Conservation (phyloP, 2,113 vertebrate species). For the Myiopsitta monachus region DNA sequence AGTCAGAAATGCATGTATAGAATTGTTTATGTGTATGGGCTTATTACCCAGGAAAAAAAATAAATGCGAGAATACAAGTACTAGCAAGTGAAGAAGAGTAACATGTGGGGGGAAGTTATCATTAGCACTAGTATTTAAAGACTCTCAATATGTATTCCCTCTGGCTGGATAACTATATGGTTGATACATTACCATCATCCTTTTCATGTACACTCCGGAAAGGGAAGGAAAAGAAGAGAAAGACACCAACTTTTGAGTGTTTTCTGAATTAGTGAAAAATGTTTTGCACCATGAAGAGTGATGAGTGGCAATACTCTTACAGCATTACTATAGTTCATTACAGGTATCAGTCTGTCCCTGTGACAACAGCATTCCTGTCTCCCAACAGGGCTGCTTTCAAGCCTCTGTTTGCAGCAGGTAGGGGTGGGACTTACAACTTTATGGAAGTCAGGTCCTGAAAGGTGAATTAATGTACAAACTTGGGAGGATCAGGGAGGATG, state of each 20-base stretch:
- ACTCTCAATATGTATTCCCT: neutral
- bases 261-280: neutral
- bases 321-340: neutral
- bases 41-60: neutral
- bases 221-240: neutral
- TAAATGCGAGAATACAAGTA: neutral
- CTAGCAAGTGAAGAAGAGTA: neutral
- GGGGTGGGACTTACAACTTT: neutral
- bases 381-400: neutral
- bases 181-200: neutral
- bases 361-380: neutral
- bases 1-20: neutral
- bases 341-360: neutral
- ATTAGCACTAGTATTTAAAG: neutral
- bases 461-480: conserved; percentile 44
- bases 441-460: conserved; percentile 8
- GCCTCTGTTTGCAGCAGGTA: neutral
- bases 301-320: neutral
- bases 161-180: neutral
- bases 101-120: neutral
- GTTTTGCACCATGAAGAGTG: neutral
- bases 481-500: conserved; percentile 42
- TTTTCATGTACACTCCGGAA: neutral
- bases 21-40: neutral
- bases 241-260: neutral